Evolutionary conservation across 2,113 vertebrate genomes (phyloP), one percentile per base, ranked within the genome.

Genomic region (Calonectris borealis): DNA sequence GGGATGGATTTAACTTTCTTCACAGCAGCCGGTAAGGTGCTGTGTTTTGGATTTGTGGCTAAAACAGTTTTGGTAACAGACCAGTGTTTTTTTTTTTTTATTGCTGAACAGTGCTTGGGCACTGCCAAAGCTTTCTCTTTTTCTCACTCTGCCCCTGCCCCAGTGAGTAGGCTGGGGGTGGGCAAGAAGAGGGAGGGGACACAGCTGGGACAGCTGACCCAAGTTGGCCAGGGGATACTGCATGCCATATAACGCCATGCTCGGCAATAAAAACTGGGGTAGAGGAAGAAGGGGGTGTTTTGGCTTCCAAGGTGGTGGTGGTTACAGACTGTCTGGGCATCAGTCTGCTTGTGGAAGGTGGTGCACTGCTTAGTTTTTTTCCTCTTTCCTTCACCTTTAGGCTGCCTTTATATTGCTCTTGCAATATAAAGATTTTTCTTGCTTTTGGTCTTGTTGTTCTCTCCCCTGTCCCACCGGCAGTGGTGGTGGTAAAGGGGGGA

Each of bases 1-100:
- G 51, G 40, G 27, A 62, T 29, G 26, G 20, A 44, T 6, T 42
- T 8, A 68, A 18, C 5, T 27, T 68, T 72, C 7, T 55, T 72
- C 40, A 64, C 22, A 55, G 16, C 32, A 84, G 49, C 15, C 8
- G 0, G 3, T 42, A 64, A 3, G 2, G 13, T 0, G 0, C 11
- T 3, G 9, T 44, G 27, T 25, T 94, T 65, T 66, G 7, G 2
- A 75, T 42, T 46, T 75, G n/a, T 65, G 7, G 2, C 42, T 36
- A 46, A 34, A 75, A 21, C 7, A 1, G 4, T 77, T 26, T 5
- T 48, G 34, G 1, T 31, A 62, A 68, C 22, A 46, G 1, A 25
- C 2, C 5, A 4, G 0, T n/a, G 19, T 46, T n/a, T n/a, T n/a
- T n/a, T n/a, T n/a, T n/a, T n/a, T n/a, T n/a, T n/a, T 91, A 3